phyloP scores from a whole-genome alignment of 30 jellyfish, hydroid and myxozoan genomes.

The Hydractinia echinata region DNA sequence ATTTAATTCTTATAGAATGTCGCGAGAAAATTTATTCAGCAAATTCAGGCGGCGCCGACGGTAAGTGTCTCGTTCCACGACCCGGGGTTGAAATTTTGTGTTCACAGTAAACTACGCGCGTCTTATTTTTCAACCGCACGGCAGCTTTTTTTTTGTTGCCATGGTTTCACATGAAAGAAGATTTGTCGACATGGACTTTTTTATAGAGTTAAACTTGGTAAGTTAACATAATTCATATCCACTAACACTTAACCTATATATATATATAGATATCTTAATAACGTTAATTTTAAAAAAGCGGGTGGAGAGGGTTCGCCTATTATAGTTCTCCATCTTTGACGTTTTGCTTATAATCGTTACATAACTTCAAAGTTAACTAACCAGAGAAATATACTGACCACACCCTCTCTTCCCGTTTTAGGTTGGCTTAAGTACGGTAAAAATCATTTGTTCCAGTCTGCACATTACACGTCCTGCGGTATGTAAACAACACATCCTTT shows the following conservation, averaged over 20 bases:
- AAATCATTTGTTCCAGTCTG: not conserved
- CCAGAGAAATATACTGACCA: not conserved
- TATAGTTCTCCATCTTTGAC: too few species aligned
- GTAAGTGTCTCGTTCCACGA: conserved; percentile 75
- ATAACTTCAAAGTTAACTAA: too few species aligned
- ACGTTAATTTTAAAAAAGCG: too few species aligned
- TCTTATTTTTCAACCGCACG: not conserved
- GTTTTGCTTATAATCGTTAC: too few species aligned
- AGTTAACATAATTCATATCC: conserved; percentile 1
- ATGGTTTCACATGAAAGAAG: conserved; percentile 1
- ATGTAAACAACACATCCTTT: not conserved
- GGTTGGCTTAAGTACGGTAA: conserved; percentile 21
- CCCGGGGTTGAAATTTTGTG: not conserved
- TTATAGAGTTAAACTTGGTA: conserved; percentile 1
- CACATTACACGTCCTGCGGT: not conserved
- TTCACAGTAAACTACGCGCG: not conserved
- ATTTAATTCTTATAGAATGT: conserved; percentile 72
- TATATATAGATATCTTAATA: not conserved
- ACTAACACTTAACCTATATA: not conserved
- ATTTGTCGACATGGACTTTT: not conserved
- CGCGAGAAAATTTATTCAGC: conserved; percentile 90
- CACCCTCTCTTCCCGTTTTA: conserved; percentile 24
- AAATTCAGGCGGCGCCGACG: conserved; percentile 92
- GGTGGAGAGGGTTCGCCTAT: too few species aligned
- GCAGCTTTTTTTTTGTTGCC: not conserved